Base-by-base conservation (phyloP, 2,888 invertebrate genomes). In the Linnaemya vulpina region DNA sequence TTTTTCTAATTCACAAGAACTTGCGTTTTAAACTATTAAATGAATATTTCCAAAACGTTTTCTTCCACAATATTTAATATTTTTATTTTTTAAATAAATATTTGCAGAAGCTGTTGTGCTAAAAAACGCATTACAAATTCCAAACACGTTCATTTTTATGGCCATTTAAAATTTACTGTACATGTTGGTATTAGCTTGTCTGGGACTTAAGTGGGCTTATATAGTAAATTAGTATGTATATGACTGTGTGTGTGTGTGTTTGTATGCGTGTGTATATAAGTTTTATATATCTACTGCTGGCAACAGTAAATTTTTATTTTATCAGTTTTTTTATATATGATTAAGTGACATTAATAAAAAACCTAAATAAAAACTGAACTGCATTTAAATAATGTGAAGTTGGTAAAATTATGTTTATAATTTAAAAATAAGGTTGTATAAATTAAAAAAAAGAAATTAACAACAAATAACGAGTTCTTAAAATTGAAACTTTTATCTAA, bases 111-210 rank as follows among this genome's bases (percentile, higher is more conserved):
- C 9, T 75, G 38, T 40, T 55, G 15, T 25, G 25, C 20, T 10
- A 25, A 38, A 35, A 68, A 77, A 63, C n/a, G 10, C 13, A 38
- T 71, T 85, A 22, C 40, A 58, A 35, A 85, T 82, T 82, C 82
- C 25, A 65, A 82, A 70, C 85, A 85, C 85, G 82, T 85, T 35
- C 70, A 25, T 60, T 70, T 85, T 70, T 82, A 85, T 74, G 82
- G 78, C 78, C 70, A 85, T 82, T 82, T 85, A 79, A 82, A 81
- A 75, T 53, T 82, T 85, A 75, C 70, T 70, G 78, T 75, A 67
- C 78, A 82, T 82, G 68, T 75, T 74, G 35, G 77, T 40, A 78
- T 81, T 78, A 77, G 74, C 75, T 85, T 74, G 77, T 71, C 70
- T 81, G 63, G 35, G 70, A 74, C 75, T 81, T 82, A 81, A 78